Base-by-base conservation (phyloP, 2,797 vertebrate species). In the Basileuterus tristriatus region DNA sequence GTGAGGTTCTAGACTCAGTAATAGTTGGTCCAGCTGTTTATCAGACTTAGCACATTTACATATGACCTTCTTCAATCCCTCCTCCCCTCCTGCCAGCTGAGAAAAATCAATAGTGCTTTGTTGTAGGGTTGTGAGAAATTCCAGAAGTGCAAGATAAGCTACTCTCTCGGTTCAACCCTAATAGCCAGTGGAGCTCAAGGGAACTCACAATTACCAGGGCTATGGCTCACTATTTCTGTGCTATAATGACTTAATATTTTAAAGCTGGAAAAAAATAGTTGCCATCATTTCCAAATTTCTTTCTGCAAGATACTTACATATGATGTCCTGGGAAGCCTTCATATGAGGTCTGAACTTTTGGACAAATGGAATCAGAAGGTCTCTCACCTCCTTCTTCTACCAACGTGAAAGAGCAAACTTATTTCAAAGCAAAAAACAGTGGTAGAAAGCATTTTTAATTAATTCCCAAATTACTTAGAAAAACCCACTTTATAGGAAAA, bases 41-140 rank as follows among this genome's bases (percentile, higher is more conserved):
- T 70, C 87, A 91, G 78, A 87, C 37, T 69, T 74, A 30, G 26
- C 53, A 90, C 68, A 94, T 91, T 95, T 96, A 84, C 93, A 89
- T 94, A 88, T 29, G 77, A 94, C 94, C 85, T 96, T 96, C 91
- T 76, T 70, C 90, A 62, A 64, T 68, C 60, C 37, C 77, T 82
- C 23, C 52, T 86, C 59, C 76, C 34, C 62, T 91, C 65, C 72
- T 75, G 59, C 84, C 3, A 9, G 80, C 91, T 91, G 56, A 83
- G 68, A 77, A 94, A 96, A 96, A 97, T 96, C 95, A 89, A 94
- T 94, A 92, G 70, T 59, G 90, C 93, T 94, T 96, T 96, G 88
- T 90, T 94, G 93, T 83, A 70, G 85, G 85, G 93, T 93, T 96
- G 93, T 94, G 96, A 96, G 91, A 95, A 96, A 96, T 96, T 96